Conservation (phyloP, 2,113 vertebrate genomes). For the Toxostoma redivivum region DNA sequence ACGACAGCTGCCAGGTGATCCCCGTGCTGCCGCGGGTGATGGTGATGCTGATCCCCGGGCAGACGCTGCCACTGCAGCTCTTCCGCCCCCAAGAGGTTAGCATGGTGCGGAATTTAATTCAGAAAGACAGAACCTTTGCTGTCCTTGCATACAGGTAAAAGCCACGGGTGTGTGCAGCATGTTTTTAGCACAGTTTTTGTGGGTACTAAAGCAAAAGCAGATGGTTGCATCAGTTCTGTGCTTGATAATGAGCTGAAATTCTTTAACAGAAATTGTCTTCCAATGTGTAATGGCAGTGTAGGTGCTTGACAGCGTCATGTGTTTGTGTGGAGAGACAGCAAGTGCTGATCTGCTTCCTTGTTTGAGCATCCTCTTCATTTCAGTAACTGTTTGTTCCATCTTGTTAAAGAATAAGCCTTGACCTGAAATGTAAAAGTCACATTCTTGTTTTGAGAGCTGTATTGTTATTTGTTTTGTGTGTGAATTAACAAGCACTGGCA, state of each 20-base stretch:
- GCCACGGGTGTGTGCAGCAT: neutral
- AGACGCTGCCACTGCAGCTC: slow-evolving; percentile 94
- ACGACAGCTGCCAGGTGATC: slow-evolving; percentile 92
- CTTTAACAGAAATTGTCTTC: neutral
- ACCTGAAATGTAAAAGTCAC: neutral
- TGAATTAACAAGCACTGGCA: neutral
- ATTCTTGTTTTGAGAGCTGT: neutral
- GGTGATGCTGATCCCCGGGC: slow-evolving; percentile 93
- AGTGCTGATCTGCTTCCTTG: neutral
- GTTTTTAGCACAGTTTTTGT: neutral
- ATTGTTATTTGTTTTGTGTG: neutral
- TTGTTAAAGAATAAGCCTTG: neutral
- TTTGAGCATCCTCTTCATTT: neutral
- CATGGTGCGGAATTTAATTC: slow-evolving; percentile 93
- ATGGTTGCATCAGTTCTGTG: neutral
- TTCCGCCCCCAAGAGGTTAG: slow-evolving; percentile 95
- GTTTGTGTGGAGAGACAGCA: neutral
- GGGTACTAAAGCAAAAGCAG: neutral
- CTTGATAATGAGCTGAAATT: neutral
- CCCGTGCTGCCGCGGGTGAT: slow-evolving; percentile 89
- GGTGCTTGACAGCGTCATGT: neutral
- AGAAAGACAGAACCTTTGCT: slow-evolving; percentile 94
- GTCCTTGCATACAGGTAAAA: slow-evolving; percentile 93
- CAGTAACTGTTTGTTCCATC: neutral
- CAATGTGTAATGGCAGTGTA: rapidly evolving